These are phyloP conservation scores for Drosophila emarginata DNA, from an alignment of 2,888 invertebrate species.

Conservation along the genomic window DNA sequence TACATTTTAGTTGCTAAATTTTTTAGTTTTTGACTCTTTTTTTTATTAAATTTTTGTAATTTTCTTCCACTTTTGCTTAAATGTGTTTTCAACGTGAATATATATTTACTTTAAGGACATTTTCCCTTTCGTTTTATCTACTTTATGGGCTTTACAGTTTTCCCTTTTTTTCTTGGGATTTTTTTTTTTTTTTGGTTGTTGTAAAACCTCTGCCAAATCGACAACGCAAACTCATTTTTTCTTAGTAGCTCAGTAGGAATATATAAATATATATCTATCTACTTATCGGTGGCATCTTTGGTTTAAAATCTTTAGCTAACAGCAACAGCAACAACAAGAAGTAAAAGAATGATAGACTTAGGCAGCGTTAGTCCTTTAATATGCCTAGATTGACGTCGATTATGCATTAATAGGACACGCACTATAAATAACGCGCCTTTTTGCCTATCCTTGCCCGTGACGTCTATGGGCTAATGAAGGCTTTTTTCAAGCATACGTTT, in stretches of 20 bases:
- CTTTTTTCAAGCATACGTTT: constrained; percentile 64
- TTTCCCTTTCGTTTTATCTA: constrained; percentile 4
- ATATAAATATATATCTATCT: constrained; percentile 36
- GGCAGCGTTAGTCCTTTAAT: constrained; percentile 69
- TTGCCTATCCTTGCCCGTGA: constrained; percentile 56
- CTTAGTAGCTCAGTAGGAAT: constrained; percentile 34
- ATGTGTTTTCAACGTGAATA: neutral
- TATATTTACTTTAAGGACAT: neutral
- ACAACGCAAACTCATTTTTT: constrained; percentile 39
- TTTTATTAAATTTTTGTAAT: too few species aligned
- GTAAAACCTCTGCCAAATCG: constrained; percentile 20
- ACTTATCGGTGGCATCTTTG: constrained; percentile 43
- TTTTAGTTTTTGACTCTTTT: too few species aligned
- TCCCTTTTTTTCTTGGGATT: neutral
- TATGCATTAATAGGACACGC: constrained; percentile 68
- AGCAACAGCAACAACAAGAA: constrained; percentile 12
- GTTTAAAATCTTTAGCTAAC: constrained; percentile 41
- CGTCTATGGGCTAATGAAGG: constrained; percentile 75
- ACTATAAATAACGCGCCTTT: constrained; percentile 74
- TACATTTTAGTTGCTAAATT: too few species aligned
- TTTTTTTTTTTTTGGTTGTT: neutral
- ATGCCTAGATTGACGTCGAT: constrained; percentile 77
- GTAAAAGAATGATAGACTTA: constrained; percentile 34
- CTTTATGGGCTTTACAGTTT: neutral
- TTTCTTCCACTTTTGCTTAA: neutral